A percentile compares a stretch with the other conserved stretches of the same genome.
These are phyloP conservation scores for Gadus chalcogrammus DNA, from an alignment of 2,113 vertebrate species.

Conservation along the genomic window DNA sequence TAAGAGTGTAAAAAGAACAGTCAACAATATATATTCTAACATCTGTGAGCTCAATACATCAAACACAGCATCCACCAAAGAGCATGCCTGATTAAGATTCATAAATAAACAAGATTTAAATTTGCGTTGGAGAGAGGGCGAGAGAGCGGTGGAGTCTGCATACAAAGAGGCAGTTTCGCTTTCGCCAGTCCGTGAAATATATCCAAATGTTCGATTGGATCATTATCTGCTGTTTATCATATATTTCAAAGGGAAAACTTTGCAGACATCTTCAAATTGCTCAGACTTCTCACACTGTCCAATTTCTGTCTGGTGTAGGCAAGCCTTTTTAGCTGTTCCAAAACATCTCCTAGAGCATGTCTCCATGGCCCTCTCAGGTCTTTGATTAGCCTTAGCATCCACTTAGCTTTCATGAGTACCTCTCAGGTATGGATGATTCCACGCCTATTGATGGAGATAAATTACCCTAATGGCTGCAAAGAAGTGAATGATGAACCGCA, in stretches of 20 bases:
- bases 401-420: slow-evolving; percentile 48
- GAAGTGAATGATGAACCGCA: slow-evolving; percentile 20
- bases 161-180: not conserved
- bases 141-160: not conserved
- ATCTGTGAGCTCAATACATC: not conserved
- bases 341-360: slow-evolving; percentile 30
- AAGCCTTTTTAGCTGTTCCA: slow-evolving; percentile 28
- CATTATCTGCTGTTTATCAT: slow-evolving; percentile 15
- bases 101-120: slow-evolving; percentile 41
- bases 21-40: slow-evolving; percentile 23
- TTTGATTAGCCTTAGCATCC: slow-evolving; percentile 58
- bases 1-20: slow-evolving; percentile 34
- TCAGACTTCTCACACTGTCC: slow-evolving; percentile 12
- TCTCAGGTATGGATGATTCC: slow-evolving; percentile 41
- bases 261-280: slow-evolving; percentile 15
- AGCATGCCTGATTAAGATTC: slow-evolving; percentile 35
- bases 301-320: too few species aligned
- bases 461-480: slow-evolving; percentile 51
- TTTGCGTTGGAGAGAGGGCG: slow-evolving; percentile 4
- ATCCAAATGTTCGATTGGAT: slow-evolving; percentile 14
- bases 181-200: slow-evolving; percentile 20
- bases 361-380: slow-evolving; percentile 38
- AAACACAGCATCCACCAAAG: slow-evolving; percentile 36
- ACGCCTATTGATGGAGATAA: slow-evolving; percentile 39
- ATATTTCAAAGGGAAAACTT: slow-evolving; percentile 31